Evolutionary conservation across 2,797 vertebrate genomes (phyloP), one percentile per base, ranked within the genome.

Genomic region (Alectoris magna): DNA sequence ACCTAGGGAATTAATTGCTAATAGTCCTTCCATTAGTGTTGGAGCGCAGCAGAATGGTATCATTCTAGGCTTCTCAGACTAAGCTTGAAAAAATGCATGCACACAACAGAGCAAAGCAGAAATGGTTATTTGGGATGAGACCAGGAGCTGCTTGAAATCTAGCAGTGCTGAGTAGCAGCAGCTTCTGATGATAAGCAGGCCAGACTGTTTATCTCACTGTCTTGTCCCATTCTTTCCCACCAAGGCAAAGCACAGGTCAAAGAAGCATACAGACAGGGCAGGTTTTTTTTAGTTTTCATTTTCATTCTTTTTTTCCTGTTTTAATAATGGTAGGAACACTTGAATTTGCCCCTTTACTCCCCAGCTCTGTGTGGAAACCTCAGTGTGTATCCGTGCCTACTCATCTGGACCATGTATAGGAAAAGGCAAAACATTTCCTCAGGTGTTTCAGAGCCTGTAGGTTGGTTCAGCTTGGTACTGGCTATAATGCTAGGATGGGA

Each of bases 1-100:
- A 97, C 71, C 71, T 95, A 91, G 95, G 77, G 81, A 92, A 96
- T 96, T 97, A 95, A 97, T 91, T 94, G 93, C 90, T 88, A 51
- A 64, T 84, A 95, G 75, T 10, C 74, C 38, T 82, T 79, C 48
- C 69, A 23, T 82, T 84, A 75, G 71, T 72, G 31, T 6, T 76
- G 66, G 43, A 93, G 69, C 8, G 0, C 60, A 7, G 5, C 56
- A 58, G 64, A 68, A 88, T 9, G 31, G 67, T 44, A 89, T 55
- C n/a, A 39, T 49, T 90, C 29, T 69, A 69, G 71, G 15, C 38
- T 88, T 71, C 84, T 70, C 63, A 74, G 39, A 77, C 67, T 73
- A 67, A 41, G 22, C 69, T 89, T 87, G 39, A 88, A 70, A 79
- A 89, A 74, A 70, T 15, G 0, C 27, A 72, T 8, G 29, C 9